phyloP scores from a whole-genome alignment of 2,888 invertebrate species.

The Torymus tubicola region DNA sequence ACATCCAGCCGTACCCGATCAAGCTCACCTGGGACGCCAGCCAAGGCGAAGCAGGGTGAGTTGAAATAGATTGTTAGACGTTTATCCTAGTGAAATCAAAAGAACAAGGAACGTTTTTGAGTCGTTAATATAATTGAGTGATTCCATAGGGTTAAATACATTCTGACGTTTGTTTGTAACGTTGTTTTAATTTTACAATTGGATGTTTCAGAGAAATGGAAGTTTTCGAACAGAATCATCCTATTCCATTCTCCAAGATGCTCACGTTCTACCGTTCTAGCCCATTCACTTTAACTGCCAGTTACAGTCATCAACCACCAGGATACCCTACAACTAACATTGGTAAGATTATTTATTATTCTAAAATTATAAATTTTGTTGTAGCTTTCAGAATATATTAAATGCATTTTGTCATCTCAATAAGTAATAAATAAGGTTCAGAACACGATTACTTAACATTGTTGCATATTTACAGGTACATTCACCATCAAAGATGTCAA shows the following conservation, averaged over 20 bases:
- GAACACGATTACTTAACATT: neutral
- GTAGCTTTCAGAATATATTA: neutral
- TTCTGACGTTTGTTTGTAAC: neutral
- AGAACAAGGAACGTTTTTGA: no score
- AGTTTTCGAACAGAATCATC: slow-evolving; percentile 93
- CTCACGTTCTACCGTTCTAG: slow-evolving; percentile 94
- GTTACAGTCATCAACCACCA: slow-evolving; percentile 86
- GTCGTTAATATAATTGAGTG: no score
- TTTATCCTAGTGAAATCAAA: no score
- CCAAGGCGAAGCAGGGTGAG: slow-evolving; percentile 80
- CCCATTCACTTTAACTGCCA: slow-evolving; percentile 91
- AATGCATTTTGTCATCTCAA: neutral
- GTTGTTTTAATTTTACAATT: slow-evolving; percentile 51
- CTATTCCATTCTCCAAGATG: slow-evolving; percentile 95
- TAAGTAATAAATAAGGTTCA: neutral
- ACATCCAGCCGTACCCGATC: slow-evolving; percentile 94
- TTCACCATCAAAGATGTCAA: slow-evolving; percentile 90
- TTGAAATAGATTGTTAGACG: no score
- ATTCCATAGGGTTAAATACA: no score
- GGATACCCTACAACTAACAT: slow-evolving; percentile 85
- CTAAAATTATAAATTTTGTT: slow-evolving; percentile 9
- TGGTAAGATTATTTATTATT: slow-evolving; percentile 79
- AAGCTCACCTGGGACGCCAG: slow-evolving; percentile 88
- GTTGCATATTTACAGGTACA: slow-evolving; percentile 77
- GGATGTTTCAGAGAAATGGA: slow-evolving; percentile 86